Evolutionary conservation across 2,888 invertebrate genomes (phyloP).

Genomic region (Protophormia terraenovae): DNA sequence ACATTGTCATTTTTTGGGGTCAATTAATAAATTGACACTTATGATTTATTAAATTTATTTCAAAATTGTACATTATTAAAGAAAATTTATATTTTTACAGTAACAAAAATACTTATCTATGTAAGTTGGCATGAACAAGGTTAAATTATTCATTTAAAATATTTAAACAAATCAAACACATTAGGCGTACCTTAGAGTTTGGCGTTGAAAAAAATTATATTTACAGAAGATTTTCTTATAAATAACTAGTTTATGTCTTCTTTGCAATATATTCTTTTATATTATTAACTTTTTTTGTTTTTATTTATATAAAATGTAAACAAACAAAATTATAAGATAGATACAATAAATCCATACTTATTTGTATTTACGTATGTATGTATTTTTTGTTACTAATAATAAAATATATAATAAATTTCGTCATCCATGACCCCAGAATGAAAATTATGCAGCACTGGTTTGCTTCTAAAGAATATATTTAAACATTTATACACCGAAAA

Average conservation of each 20-base stretch:
- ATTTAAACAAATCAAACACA: too few species aligned
- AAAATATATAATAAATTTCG: too few species aligned
- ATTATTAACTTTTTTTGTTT: background rate
- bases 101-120: background rate
- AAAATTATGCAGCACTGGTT: too few species aligned
- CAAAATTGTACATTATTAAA: background rate
- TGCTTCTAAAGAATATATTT: too few species aligned
- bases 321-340: background rate
- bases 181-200: too few species aligned
- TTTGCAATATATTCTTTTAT: background rate
- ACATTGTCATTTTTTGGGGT: background rate
- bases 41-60: background rate
- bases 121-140: background rate
- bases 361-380: background rate
- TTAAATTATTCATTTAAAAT: too few species aligned
- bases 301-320: background rate
- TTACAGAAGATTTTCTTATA: background rate
- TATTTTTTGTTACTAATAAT: too few species aligned
- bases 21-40: slow-evolving; percentile 7
- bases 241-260: background rate
- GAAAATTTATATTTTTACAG: background rate
- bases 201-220: too few species aligned
- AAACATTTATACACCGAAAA: too few species aligned
- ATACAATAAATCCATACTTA: background rate
- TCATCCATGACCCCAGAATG: too few species aligned